phyloP scores from a whole-genome alignment of 2,113 vertebrate genomes.

The Labeo catla region DNA sequence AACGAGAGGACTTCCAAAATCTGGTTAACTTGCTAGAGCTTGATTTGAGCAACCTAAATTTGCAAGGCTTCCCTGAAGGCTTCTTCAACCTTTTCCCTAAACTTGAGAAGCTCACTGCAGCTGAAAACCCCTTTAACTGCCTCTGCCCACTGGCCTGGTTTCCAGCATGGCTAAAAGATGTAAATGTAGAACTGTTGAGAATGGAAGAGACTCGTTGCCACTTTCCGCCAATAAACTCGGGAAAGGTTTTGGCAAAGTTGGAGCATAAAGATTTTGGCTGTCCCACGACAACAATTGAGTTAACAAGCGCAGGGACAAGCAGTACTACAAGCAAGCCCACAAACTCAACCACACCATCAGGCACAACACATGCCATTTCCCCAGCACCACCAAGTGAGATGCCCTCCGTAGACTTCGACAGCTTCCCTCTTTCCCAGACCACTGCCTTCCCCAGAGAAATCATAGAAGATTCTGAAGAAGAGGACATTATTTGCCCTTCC shows the following conservation, averaged over 20 bases:
- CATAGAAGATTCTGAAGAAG: slow-evolving; percentile 16
- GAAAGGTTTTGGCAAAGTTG: slow-evolving; percentile 84
- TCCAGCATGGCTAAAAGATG: slow-evolving; percentile 83
- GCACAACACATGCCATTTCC: slow-evolving; percentile 64
- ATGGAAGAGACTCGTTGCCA: slow-evolving; percentile 92
- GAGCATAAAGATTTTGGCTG: slow-evolving; percentile 89
- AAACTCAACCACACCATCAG: slow-evolving; percentile 55
- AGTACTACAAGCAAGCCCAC: slow-evolving; percentile 58
- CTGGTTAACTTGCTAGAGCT: slow-evolving; percentile 84
- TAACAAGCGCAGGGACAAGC: slow-evolving; percentile 71
- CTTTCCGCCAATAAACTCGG: slow-evolving; percentile 88
- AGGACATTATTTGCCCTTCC: slow-evolving; percentile 76
- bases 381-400: slow-evolving; percentile 48
- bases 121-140: slow-evolving; percentile 96
- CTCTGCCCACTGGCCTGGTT: slow-evolving; percentile 92
- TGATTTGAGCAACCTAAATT: slow-evolving; percentile 89
- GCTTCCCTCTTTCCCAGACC: slow-evolving; percentile 34
- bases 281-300: slow-evolving; percentile 84
- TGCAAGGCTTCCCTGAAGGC: slow-evolving; percentile 85
- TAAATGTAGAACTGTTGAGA: slow-evolving; percentile 75
- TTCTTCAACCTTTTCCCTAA: slow-evolving; percentile 83
- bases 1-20: slow-evolving; percentile 78
- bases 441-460: slow-evolving; percentile 54
- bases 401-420: slow-evolving; percentile 33
- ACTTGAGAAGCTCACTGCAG: slow-evolving; percentile 79